Base-by-base conservation (phyloP, 2,113 vertebrate genomes). In the Solea senegalensis region DNA sequence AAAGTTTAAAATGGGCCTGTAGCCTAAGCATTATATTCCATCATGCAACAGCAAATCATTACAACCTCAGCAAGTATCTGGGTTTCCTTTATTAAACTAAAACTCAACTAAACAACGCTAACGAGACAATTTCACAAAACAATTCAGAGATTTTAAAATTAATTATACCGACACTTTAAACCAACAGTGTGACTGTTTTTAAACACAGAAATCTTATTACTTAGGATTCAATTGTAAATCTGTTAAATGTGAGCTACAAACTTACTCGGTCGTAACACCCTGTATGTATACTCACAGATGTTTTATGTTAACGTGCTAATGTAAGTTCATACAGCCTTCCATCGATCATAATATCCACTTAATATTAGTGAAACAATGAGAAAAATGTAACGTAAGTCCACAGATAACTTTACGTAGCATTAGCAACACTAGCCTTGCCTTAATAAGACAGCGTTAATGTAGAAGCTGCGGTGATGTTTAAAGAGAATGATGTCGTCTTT, bases 381-480 rank as follows among this genome's bases (percentile, higher is more conserved):
- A 8, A 8, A 27, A 65, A 4, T 40, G 6, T 8, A 28, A n/a
- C 26, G 8, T n/a, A 2, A 2, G 5, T 50, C n/a, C 4, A 8
- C 1, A 15, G 4, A 2, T 26, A 84, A 76, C 65, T 75, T 68
- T 61, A 41, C 58, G 56, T 72, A 53, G 58, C 40, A n/a, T 77
- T 88, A 86, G 88, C 88, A 64, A 13, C 8, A 10, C 44, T 73
- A 80, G 76, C 80, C 69, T 87, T 74, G 80, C 76, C 8, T 52
- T 16, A 15, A 40, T 41, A 45, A 46, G 50, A 56, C 58, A 27
- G 55, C 16, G 59, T 52, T 70, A 11, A 41, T 51, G 10, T 61
- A 41, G 14, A 55, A 46, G 63, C 63, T 54, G 6, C 34, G 1
- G 3, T 13, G 39, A 8, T 5, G 64, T 65, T 15, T 11, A 53